A percentile compares a stretch with the other conserved stretches of the same genome.
Conservation (phyloP, 2,888 invertebrate species). For the Heteropelma amictum region DNA sequence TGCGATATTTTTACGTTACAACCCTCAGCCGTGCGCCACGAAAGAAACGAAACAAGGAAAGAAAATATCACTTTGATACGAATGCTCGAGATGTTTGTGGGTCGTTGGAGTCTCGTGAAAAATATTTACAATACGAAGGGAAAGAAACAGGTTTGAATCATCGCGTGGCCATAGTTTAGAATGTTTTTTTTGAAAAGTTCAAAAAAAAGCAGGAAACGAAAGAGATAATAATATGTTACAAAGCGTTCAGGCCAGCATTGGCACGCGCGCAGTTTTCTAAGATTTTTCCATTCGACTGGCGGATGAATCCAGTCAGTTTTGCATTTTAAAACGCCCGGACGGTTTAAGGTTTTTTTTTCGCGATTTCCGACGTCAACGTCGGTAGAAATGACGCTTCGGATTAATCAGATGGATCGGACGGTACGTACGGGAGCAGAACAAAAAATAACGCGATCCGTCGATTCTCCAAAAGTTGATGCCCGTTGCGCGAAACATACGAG, state of each 20-base stretch:
- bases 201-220: neutral
- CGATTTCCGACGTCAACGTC: slow-evolving; percentile 15
- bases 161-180: slow-evolving; percentile 40
- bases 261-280: slow-evolving; percentile 38
- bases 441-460: neutral
- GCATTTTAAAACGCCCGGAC: slow-evolving; percentile 37
- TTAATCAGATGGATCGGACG: neutral
- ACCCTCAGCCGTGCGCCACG: neutral
- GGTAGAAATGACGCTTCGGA: slow-evolving; percentile 1
- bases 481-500: no score
- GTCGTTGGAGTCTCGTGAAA: neutral
- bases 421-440: slow-evolving; percentile 12
- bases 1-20: slow-evolving; percentile 40
- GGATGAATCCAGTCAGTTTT: slow-evolving; percentile 37
- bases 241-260: slow-evolving; percentile 15
- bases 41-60: neutral
- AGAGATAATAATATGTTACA: slow-evolving; percentile 5
- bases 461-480: no score
- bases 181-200: slow-evolving; percentile 5
- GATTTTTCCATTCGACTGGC: slow-evolving; percentile 41
- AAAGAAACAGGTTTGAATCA: slow-evolving; percentile 14
- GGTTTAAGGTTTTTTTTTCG: slow-evolving; percentile 29
- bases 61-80: slow-evolving; percentile 18
- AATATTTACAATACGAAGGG: no score
- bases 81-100: slow-evolving; percentile 6